Conservation (phyloP, 2,113 vertebrate species). For the Puntigrus tetrazona region DNA sequence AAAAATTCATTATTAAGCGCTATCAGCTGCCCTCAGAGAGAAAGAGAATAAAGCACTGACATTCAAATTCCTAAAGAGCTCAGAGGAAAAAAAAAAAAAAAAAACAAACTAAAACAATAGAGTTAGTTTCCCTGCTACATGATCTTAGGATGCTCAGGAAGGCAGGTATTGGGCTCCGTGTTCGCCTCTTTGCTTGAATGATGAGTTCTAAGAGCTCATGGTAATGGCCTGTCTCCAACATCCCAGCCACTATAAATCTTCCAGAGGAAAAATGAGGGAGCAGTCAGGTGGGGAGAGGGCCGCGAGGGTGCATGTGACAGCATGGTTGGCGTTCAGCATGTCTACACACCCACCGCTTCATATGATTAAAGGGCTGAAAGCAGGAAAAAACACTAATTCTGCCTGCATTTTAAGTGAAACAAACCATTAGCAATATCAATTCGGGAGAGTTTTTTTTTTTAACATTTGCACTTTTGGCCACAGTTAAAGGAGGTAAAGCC, state of each 20-base stretch:
- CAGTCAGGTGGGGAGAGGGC: constrained; percentile 72
- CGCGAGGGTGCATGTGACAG: constrained; percentile 44
- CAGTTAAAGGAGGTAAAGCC: constrained; percentile 39
- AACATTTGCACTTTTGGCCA: constrained; percentile 61
- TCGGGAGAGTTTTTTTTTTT: constrained; percentile 63
- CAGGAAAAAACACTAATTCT: constrained; percentile 24
- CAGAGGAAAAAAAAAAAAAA: too few relatives aligned
- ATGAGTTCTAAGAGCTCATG: constrained; percentile 77
- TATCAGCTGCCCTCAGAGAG: neutral
- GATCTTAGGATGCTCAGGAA: constrained; percentile 32
- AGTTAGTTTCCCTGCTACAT: neutral
- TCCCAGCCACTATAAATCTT: constrained; percentile 75
- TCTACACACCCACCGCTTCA: constrained; percentile 63
- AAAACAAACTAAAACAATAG: neutral
- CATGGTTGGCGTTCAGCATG: constrained; percentile 34
- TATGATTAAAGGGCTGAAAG: constrained; percentile 68
- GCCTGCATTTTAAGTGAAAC: constrained; percentile 63
- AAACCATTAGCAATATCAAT: constrained; percentile 62
- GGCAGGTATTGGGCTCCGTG: constrained; percentile 44
- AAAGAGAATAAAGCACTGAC: neutral
- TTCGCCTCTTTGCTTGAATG: constrained; percentile 72
- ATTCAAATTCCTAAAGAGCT: neutral
- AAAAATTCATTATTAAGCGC: neutral
- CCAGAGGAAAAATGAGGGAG: constrained; percentile 73
- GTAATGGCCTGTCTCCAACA: constrained; percentile 78